Percentiles rank a stretch among this genome's conserved stretches.
phyloP scores from a whole-genome alignment of 2,888 invertebrate genomes.

The Craniophora ligustri region DNA sequence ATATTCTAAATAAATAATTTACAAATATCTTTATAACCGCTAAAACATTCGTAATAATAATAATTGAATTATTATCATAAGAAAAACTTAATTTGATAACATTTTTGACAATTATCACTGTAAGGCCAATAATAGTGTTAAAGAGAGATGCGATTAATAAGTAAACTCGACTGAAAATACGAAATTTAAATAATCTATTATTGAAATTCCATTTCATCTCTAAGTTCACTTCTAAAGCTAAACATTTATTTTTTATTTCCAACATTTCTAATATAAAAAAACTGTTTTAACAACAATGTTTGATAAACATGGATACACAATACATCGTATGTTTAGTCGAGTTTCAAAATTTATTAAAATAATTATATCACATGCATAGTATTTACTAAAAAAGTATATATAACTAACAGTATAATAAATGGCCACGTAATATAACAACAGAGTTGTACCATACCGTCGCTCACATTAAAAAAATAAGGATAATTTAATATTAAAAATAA shows the following conservation, averaged over 20 bases:
- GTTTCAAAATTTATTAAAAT: slow-evolving; percentile 26
- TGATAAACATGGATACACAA: slow-evolving; percentile 3
- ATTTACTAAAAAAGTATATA: slow-evolving; percentile 19
- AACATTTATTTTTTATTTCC: slow-evolving; percentile 29
- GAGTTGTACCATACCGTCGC: slow-evolving; percentile 41
- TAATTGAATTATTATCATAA: slow-evolving; percentile 63
- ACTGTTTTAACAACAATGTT: slow-evolving; percentile 23
- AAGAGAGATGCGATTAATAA: slow-evolving; percentile 16
- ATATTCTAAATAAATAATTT: slow-evolving; percentile 36
- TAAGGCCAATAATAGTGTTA: slow-evolving; percentile 62
- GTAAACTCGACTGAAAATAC: slow-evolving; percentile 49
- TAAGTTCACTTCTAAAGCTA: too few relatives aligned
- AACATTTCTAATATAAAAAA: slow-evolving; percentile 33
- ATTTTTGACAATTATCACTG: slow-evolving; percentile 45
- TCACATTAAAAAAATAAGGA: slow-evolving; percentile 30
- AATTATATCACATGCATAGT: slow-evolving; percentile 35
- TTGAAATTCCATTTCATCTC: too few relatives aligned
- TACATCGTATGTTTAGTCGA: slow-evolving; percentile 39
- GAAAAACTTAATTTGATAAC: slow-evolving; percentile 43
- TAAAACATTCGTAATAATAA: slow-evolving; percentile 57
- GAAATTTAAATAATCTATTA: slow-evolving; percentile 15
- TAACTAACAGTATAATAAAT: slow-evolving; percentile 20
- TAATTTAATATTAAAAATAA: slow-evolving; percentile 37
- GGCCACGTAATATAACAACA: slow-evolving; percentile 34
- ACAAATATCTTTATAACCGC: slow-evolving; percentile 44